These are phyloP conservation scores for Eumerus sabulonum DNA, from an alignment of 2,888 invertebrate species.

Conservation along the genomic window DNA sequence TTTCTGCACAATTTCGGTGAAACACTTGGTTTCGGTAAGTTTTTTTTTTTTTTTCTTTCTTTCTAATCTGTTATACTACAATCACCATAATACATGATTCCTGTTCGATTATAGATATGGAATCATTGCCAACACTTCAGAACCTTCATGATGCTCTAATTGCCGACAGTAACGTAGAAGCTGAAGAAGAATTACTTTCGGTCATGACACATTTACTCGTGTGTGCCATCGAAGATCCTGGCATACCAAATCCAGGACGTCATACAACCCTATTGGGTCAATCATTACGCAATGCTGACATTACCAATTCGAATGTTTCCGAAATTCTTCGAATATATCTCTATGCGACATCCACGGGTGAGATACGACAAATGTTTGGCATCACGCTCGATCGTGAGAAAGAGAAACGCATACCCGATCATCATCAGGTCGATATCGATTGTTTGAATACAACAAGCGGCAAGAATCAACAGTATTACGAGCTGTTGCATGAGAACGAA, in stretches of 20 bases:
- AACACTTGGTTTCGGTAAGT: conserved; percentile 93
- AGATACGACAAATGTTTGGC: conserved; percentile 89
- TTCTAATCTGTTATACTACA: too few species aligned
- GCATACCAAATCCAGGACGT: conserved; percentile 92
- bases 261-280: conserved; percentile 95
- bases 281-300: conserved; percentile 92
- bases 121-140: conserved; percentile 91
- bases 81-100: too few species aligned
- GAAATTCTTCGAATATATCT: conserved; percentile 95
- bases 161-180: conserved; percentile 86
- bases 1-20: conserved; percentile 98
- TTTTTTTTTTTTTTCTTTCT: too few species aligned
- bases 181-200: conserved; percentile 91
- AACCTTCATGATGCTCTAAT: conserved; percentile 92
- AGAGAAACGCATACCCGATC: conserved; percentile 89
- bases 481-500: conserved; percentile 86
- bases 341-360: conserved; percentile 92
- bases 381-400: conserved; percentile 90
- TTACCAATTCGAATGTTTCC: conserved; percentile 93
- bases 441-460: conserved; percentile 83
- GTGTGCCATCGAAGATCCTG: conserved; percentile 96
- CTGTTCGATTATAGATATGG: conserved; percentile 85
- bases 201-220: conserved; percentile 93
- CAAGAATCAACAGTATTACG: conserved; percentile 90
- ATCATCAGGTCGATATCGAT: conserved; percentile 87